Percentiles rank a stretch among this genome's conserved stretches.
Evolutionary conservation across 2,888 invertebrate species (phyloP).

Genomic region (Seira musarum): DNA sequence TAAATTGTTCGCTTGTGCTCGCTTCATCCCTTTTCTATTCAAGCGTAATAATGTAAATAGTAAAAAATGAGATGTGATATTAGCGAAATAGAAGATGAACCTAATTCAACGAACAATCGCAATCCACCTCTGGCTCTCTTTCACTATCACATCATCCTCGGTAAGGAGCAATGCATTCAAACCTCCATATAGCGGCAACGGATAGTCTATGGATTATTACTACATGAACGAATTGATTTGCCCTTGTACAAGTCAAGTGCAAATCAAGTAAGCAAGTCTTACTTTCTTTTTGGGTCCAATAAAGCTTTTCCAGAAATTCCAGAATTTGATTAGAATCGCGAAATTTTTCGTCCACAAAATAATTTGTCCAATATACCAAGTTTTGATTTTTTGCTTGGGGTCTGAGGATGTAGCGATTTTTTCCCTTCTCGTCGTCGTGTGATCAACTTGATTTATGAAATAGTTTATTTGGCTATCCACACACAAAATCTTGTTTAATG

Average conservation of each 20-base stretch:
- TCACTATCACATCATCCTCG: background rate
- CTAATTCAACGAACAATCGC: background rate
- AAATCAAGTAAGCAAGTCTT: too few species aligned
- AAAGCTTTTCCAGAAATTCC: too few species aligned
- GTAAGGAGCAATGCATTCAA: too few species aligned
- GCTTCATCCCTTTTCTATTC: background rate
- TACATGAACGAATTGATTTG: too few species aligned
- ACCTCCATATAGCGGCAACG: too few species aligned
- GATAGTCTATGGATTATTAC: too few species aligned
- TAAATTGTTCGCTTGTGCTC: background rate
- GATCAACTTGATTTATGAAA: conserved; percentile 60
- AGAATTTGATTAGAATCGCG: too few species aligned
- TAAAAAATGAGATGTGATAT: background rate
- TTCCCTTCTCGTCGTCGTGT: conserved; percentile 12
- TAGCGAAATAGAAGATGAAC: background rate
- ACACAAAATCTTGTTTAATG: conserved; percentile 60
- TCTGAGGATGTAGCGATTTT: background rate
- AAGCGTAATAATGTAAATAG: conserved; percentile 1
- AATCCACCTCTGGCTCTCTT: background rate
- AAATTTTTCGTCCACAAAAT: background rate
- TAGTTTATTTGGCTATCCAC: conserved; percentile 61
- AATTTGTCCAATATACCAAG: too few species aligned
- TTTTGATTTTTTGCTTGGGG: too few species aligned
- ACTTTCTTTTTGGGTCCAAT: too few species aligned
- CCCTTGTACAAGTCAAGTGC: too few species aligned